Evolutionary conservation across 2,797 vertebrate species (phyloP), one percentile per base, ranked within the genome.

Genomic region (Platalea minor): DNA sequence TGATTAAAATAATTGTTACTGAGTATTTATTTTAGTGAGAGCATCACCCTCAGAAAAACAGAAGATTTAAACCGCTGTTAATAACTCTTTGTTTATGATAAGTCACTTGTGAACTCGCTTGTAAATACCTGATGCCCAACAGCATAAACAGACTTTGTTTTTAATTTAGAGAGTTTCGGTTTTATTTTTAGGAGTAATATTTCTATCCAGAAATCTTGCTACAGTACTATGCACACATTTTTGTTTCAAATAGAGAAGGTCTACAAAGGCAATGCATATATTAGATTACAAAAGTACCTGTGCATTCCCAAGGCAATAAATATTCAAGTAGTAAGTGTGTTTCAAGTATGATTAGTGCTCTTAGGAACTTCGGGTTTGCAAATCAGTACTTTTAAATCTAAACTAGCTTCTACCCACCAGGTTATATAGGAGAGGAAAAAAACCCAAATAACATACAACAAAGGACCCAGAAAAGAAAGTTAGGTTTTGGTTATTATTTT

Each of bases 401-500:
- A 57, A 68, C 26, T 57, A 68, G 5, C 10, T 78, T 90, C 45
- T 69, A 51, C 45, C 31, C 14, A 41, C 69, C 17, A 56, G 8
- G 17, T 69, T 65, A 39, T 20, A 18, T 9, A 70, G 59, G 33
- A 68, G 33, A 65, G 29, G 65, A 85, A 45, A 59, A 37, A 31
- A 11, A 0, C 3, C 19, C 56, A 91, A 89, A 65, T 63, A 93
- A 70, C 73, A 96, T 85, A 82, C 69, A 96, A 92, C 35, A 91
- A 57, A 92, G 45, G 46, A 91, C 79, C 9, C 81, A 85, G 94
- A 89, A 91, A 93, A 97, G 45, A 95, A 95, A 90, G 79, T 77
- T 92, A 94, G 25, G 18, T 82, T 94, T 96, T 95, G 88, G 73
- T 90, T 96, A 90, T 96, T 96, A 69, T 95, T 97, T 97, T 57